Conservation (phyloP, 2,888 invertebrate species). For the Drosophila colorata region DNA sequence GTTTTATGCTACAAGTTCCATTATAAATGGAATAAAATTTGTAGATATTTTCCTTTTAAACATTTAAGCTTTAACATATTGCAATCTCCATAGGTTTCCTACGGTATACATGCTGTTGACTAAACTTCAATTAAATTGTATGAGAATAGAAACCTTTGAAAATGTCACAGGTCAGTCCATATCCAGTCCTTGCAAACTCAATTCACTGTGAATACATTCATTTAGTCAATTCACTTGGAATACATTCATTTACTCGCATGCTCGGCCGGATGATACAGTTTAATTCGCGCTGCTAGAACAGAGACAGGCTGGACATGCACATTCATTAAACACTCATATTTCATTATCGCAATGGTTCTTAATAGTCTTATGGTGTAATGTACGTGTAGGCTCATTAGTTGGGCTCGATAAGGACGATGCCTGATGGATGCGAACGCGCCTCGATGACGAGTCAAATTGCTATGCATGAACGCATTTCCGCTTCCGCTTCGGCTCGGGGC, state of each 20-base stretch:
- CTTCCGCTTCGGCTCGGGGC: conserved; percentile 52
- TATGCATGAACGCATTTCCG: conserved; percentile 75
- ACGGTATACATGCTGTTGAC: too few species aligned
- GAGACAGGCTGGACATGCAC: conserved; percentile 14
- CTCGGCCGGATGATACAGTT: background rate
- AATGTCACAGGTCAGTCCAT: too few species aligned
- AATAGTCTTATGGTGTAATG: conserved; percentile 23
- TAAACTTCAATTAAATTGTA: too few species aligned
- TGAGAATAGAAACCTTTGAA: too few species aligned
- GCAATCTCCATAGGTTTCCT: too few species aligned
- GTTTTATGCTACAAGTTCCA: too few species aligned
- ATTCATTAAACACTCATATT: conserved; percentile 36
- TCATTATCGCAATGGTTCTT: conserved; percentile 28
- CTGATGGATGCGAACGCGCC: conserved; percentile 21
- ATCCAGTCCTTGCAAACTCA: background rate
- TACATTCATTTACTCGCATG: background rate
- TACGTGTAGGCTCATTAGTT: conserved; percentile 36
- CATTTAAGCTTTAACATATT: too few species aligned
- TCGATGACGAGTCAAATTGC: conserved; percentile 48
- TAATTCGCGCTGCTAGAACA: background rate
- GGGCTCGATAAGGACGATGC: conserved; percentile 19
- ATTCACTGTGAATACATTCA: background rate
- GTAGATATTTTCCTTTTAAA: too few species aligned
- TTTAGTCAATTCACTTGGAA: background rate
- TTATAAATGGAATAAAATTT: too few species aligned